Conservation (phyloP, 2,888 invertebrate genomes). For the Reticulitermes lucifugus region DNA sequence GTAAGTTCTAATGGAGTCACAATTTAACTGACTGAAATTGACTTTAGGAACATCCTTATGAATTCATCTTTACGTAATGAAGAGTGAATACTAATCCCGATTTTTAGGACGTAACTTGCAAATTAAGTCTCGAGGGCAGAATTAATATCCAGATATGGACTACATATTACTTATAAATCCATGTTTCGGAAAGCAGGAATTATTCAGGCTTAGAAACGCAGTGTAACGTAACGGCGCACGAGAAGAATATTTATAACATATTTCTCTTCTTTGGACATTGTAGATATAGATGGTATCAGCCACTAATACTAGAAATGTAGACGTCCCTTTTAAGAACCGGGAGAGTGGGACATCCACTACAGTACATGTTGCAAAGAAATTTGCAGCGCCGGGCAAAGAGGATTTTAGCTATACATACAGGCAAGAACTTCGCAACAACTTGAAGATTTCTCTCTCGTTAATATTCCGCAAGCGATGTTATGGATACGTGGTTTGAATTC, state of each 20-base stretch:
- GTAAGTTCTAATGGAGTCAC: too few species aligned
- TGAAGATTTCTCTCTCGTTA: constrained; percentile 11
- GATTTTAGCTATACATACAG: neutral
- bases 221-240: too few species aligned
- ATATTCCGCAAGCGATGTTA: constrained; percentile 2
- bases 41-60: too few species aligned
- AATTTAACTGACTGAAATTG: too few species aligned
- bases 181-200: too few species aligned
- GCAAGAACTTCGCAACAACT: constrained; percentile 15
- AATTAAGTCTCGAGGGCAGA: too few species aligned
- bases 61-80: too few species aligned
- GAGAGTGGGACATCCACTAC: neutral
- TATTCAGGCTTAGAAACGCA: too few species aligned
- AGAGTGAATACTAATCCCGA: too few species aligned
- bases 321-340: neutral
- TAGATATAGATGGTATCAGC: neutral
- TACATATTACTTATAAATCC: too few species aligned
- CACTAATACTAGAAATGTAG: neutral
- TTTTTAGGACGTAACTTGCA: too few species aligned
- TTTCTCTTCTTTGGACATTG: neutral
- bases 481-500: constrained; percentile 30
- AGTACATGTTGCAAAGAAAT: neutral
- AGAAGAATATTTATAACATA: neutral
- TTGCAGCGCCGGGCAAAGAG: neutral
- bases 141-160: too few species aligned